Conservation (phyloP, 2,888 invertebrate species). For the Amitus sp. region DNA sequence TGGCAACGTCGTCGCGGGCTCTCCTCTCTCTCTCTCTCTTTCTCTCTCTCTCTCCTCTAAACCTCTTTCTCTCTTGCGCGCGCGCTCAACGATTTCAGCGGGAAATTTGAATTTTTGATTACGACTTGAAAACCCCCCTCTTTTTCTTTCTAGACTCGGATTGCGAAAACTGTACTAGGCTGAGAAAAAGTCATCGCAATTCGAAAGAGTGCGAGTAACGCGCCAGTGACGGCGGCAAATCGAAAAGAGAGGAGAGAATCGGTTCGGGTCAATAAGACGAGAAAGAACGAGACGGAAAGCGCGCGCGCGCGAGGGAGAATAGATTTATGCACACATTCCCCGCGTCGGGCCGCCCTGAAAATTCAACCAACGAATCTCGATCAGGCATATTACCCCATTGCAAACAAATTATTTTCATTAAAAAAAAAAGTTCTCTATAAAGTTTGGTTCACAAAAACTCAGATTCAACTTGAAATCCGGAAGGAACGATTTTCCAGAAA, state of each 20-base stretch:
- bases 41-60: no score
- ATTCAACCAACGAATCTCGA: conserved; percentile 57
- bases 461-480: no score
- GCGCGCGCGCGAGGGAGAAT: conserved; percentile 44
- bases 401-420: not conserved
- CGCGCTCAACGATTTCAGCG: no score
- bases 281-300: conserved; percentile 52
- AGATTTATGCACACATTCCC: conserved; percentile 58
- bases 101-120: no score
- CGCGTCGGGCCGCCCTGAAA: conserved; percentile 57
- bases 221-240: no score
- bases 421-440: no score
- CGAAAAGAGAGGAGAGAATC: conserved; percentile 54
- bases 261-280: conserved; percentile 66
- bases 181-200: conserved; percentile 23
- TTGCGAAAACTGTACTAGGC: conserved; percentile 20
- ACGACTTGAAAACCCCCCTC: not conserved
- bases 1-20: not conserved
- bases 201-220: conserved; percentile 21
- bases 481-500: not conserved
- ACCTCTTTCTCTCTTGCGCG: no score
- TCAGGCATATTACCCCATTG: conserved; percentile 22
- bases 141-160: not conserved
- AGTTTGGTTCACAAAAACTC: no score
- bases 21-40: no score